Base-by-base conservation (phyloP, 2,797 vertebrate species). In the Distichodus sexfasciatus region DNA sequence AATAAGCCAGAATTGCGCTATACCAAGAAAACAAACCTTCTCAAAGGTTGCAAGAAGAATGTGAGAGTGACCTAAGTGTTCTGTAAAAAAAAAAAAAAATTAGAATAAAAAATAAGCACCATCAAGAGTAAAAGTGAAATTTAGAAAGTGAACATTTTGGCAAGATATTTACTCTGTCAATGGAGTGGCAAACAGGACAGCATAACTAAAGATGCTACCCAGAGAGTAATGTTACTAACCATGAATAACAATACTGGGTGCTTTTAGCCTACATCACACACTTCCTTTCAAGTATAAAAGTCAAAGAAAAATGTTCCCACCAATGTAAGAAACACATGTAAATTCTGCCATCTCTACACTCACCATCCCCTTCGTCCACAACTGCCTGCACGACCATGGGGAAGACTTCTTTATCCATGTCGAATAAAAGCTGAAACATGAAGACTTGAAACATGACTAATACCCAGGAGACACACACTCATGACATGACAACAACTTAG, bases 351-450 rank as follows among this genome's bases (percentile, higher is more conserved):
- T 5, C 11, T 33, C 23, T 41, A 44, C 26, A 73, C 87, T 62
- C 85, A 98, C 96, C 96, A 1, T 98, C 96, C 48, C 94, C 96
- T 83, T 98, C 96, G 19, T 97, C 95, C 53, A 98, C 96, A n/a
- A 95, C 94, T 0, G 96, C 97, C 2, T 98, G 95, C 48, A 99
- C 93, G 82, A 98, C 97, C 91, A 98, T 92, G 26, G 97, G 97
- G 82, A 95, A 99, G 53, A 98, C 80, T 86, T 98, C 95, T 23
- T 93, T 93, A 81, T 99, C 96, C 89, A 95, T 86, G 54, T 98
- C 95, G 14, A 97, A 97, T 82, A 94, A 89, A 78, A 99, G 87
- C 96, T 98, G 76, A 28, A 71, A 21, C 54, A 29, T 12, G 41
- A 66, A 47, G 54, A 66, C 6, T 51, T 5, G 12, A n/a, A n/a